Conservation (phyloP, 2,113 vertebrate species). For the Panthera leo region DNA sequence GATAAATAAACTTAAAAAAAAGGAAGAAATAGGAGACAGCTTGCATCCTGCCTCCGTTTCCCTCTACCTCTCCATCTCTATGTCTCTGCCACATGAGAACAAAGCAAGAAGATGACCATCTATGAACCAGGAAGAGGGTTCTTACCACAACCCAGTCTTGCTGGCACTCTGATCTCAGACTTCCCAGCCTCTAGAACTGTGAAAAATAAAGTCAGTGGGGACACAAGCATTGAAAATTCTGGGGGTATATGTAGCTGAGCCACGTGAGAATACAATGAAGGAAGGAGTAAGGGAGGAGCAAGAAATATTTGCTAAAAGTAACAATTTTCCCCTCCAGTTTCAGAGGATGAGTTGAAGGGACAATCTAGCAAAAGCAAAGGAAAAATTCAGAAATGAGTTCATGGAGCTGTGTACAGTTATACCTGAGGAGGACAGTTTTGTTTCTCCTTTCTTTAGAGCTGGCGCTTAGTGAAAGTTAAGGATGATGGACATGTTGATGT, state of each 20-base stretch:
- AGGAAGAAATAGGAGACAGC: neutral
- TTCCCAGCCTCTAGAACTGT: neutral
- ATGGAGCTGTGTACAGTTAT: neutral
- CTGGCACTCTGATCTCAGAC: neutral
- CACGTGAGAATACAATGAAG: neutral
- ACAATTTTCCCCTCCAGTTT: neutral
- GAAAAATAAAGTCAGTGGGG: neutral
- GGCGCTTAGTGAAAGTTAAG: neutral
- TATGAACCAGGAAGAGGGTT: neutral
- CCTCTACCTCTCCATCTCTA: neutral
- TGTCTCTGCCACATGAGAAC: neutral
- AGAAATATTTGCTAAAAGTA: neutral
- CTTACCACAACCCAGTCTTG: neutral
- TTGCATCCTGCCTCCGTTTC: neutral
- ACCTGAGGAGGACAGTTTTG: neutral
- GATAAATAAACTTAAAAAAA: too few species aligned
- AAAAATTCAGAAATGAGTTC: neutral
- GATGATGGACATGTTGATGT: neutral
- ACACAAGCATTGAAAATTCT: neutral
- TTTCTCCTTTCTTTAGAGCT: neutral
- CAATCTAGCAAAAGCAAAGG: neutral
- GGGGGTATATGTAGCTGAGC: neutral
- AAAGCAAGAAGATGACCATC: neutral
- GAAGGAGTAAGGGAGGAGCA: neutral
- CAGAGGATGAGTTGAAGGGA: neutral